These are phyloP conservation scores for Piaya cayana DNA, from an alignment of 2,113 vertebrate species.

Conservation along the genomic window DNA sequence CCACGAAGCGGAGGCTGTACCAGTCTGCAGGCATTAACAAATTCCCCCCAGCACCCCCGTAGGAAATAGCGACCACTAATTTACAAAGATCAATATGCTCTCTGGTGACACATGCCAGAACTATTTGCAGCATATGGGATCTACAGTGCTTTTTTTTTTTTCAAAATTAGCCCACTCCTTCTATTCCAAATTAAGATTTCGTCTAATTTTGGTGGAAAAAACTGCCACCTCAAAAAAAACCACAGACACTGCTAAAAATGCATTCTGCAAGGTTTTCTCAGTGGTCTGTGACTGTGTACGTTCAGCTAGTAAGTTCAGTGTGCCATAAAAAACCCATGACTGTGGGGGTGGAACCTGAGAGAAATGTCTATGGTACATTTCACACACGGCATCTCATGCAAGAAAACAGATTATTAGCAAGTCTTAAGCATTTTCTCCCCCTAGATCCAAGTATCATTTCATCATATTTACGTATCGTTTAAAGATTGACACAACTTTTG, in stretches of 20 bases:
- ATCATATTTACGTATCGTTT: not conserved
- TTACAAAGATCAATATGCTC: not conserved
- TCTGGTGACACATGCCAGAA: not conserved
- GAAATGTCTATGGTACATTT: not conserved
- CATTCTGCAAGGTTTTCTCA: not conserved
- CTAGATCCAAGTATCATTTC: not conserved
- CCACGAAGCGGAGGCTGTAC: not conserved
- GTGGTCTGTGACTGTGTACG: not conserved
- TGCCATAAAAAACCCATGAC: not conserved
- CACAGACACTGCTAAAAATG: constrained; percentile 10
- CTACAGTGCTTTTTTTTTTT: constrained; percentile 5
- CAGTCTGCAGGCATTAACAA: not conserved
- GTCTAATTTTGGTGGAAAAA: constrained; percentile 57
- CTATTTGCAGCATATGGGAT: constrained; percentile 24
- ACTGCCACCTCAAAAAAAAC: constrained; percentile 27
- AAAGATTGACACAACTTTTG: not conserved
- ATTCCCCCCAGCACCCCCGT: not conserved
- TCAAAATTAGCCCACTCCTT: constrained; percentile 41
- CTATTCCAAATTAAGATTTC: constrained; percentile 27
- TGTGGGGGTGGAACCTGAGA: not conserved
- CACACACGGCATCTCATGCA: not conserved
- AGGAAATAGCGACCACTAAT: not conserved
- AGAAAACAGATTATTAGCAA: not conserved
- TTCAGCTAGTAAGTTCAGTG: not conserved
- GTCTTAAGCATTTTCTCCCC: not conserved